Percentiles rank a stretch among this genome's conserved stretches.
These are phyloP conservation scores for Lipotes vexillifer DNA, from an alignment of 2,113 vertebrate species.

Conservation along the genomic window DNA sequence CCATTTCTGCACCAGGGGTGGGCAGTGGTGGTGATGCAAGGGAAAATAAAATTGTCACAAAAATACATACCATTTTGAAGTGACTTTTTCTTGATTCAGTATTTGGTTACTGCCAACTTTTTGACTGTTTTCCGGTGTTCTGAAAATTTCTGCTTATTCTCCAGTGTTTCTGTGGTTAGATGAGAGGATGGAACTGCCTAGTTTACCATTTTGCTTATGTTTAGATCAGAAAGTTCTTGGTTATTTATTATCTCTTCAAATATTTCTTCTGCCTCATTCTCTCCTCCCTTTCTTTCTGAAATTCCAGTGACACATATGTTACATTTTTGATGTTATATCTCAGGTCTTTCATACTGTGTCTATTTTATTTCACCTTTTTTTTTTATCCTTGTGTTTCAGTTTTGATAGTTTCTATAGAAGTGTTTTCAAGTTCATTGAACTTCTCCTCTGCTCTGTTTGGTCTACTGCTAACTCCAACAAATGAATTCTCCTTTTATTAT, in stretches of 20 bases:
- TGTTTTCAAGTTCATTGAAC: neutral
- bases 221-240: neutral
- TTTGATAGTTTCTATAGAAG: neutral
- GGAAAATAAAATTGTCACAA: neutral
- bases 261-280: neutral
- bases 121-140: neutral
- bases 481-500: neutral
- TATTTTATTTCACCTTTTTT: neutral
- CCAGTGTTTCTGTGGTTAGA: neutral
- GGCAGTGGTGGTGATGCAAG: too few species aligned
- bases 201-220: neutral
- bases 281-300: neutral
- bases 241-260: neutral
- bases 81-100: neutral
- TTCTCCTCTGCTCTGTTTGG: neutral
- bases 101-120: neutral
- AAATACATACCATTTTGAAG: neutral
- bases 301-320: neutral
- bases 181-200: neutral
- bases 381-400: neutral
- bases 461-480: neutral
- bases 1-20: neutral
- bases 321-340: neutral
- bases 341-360: neutral
- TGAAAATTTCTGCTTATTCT: neutral